Evolutionary conservation across 1,140 invertebrate genomes (phyloP).

Genomic region (Habropoda laboriosa): DNA sequence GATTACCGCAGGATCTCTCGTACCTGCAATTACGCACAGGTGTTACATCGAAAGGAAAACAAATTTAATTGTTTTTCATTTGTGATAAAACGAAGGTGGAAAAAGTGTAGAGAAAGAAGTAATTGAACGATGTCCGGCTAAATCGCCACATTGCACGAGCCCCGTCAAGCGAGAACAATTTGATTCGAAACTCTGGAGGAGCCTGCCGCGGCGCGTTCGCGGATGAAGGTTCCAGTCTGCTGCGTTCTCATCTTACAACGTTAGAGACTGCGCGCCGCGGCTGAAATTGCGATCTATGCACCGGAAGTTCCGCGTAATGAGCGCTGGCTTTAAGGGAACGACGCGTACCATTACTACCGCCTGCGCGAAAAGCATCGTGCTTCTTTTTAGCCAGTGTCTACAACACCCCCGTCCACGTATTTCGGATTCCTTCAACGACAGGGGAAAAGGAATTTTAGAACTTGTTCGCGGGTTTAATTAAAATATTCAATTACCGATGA

Average conservation of each 20-base stretch:
- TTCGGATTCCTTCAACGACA: background rate
- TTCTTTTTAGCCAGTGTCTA: background rate
- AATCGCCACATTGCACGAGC: slow-evolving; percentile 32
- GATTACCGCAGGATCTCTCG: no score
- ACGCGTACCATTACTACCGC: slow-evolving; percentile 16
- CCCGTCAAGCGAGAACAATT: slow-evolving; percentile 50
- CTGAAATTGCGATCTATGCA: slow-evolving; percentile 49
- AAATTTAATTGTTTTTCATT: no score
- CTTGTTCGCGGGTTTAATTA: background rate
- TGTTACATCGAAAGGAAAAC: no score
- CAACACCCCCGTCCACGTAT: background rate
- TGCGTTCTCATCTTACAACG: slow-evolving; percentile 52
- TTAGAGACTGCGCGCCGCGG: slow-evolving; percentile 34
- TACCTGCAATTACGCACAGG: no score
- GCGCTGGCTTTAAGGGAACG: slow-evolving; percentile 34
- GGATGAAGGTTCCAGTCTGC: slow-evolving; percentile 55
- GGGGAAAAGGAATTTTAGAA: no score
- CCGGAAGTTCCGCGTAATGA: slow-evolving; percentile 41
- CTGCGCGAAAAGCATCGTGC: background rate
- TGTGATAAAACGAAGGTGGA: background rate
- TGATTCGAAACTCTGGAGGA: slow-evolving; percentile 57
- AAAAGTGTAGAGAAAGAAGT: background rate
- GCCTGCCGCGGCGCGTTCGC: slow-evolving; percentile 23
- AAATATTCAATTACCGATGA: background rate
- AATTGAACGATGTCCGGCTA: slow-evolving; percentile 28